Percentiles rank a stretch among this genome's conserved stretches.
Conservation (phyloP, 2,113 vertebrate genomes). For the Nibea albiflora region DNA sequence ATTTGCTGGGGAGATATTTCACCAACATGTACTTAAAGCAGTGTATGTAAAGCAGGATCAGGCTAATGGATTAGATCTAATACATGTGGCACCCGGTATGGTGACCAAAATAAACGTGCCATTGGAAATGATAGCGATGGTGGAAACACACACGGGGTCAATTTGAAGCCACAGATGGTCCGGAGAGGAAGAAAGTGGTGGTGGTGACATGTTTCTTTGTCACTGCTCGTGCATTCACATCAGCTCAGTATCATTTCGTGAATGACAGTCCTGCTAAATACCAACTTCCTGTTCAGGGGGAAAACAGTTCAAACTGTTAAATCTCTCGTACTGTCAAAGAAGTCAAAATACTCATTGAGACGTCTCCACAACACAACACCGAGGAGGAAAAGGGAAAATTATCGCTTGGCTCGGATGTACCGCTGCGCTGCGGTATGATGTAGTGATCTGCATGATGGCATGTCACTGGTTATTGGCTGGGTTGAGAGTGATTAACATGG, state of each 20-base stretch:
- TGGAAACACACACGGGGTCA: constrained; percentile 45
- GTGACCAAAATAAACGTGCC: constrained; percentile 67
- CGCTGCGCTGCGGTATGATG: constrained; percentile 65
- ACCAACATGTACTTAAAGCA: constrained; percentile 73
- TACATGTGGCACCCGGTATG: constrained; percentile 40
- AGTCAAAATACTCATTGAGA: constrained; percentile 66
- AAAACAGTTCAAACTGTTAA: constrained; percentile 45
- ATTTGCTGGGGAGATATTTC: constrained; percentile 71
- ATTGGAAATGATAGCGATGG: constrained; percentile 48
- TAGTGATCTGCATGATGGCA: constrained; percentile 77
- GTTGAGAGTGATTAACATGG: constrained; percentile 82
- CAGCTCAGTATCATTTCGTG: constrained; percentile 23
- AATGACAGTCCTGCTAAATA: constrained; percentile 42
- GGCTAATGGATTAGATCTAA: constrained; percentile 63
- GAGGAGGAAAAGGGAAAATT: constrained; percentile 51
- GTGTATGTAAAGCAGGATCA: constrained; percentile 64
- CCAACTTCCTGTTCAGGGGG: constrained; percentile 34
- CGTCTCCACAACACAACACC: constrained; percentile 51
- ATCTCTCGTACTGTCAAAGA: constrained; percentile 14
- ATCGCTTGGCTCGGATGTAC: constrained; percentile 47
- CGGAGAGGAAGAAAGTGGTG: not conserved
- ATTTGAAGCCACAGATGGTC: constrained; percentile 57
- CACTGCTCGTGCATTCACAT: constrained; percentile 26
- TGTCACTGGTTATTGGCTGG: constrained; percentile 79
- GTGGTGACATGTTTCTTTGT: constrained; percentile 41